Evolutionary conservation across 2,888 invertebrate genomes (phyloP).

Genomic region (Rotaria socialis): DNA sequence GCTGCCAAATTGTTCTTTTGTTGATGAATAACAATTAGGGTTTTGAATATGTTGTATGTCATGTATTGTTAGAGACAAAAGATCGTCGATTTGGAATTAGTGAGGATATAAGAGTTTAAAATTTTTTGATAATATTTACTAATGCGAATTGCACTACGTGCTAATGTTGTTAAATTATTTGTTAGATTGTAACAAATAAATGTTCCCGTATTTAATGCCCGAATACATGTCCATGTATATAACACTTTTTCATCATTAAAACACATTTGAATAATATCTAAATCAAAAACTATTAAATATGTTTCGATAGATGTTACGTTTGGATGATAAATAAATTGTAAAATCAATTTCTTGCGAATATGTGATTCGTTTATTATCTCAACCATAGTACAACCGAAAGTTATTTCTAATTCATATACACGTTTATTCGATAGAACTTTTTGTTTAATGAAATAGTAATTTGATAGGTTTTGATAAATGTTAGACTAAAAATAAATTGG

Average conservation of each 20-base stretch:
- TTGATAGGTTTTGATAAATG: not conserved
- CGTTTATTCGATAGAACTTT: not conserved
- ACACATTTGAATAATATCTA: not conserved
- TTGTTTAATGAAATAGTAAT: not conserved
- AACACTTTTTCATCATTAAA: not conserved
- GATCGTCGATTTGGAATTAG: not conserved
- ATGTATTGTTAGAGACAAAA: not conserved
- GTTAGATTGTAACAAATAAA: constrained; percentile 3
- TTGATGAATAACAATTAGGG: not conserved
- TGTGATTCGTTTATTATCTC: not conserved
- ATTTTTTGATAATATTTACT: not conserved
- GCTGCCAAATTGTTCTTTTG: not conserved
- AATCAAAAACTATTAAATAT: not conserved
- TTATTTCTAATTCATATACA: not conserved
- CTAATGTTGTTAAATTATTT: not conserved
- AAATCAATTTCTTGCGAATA: not conserved
- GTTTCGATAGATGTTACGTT: not conserved
- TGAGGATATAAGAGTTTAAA: not conserved
- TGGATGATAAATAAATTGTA: not conserved
- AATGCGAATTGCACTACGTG: not conserved
- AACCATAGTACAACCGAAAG: not conserved
- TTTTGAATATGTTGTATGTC: not conserved
- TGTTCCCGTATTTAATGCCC: not conserved
- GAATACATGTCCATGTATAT: not conserved
- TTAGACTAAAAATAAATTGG: not conserved